These are phyloP conservation scores for Odontomyia ornata DNA, from an alignment of 2,888 invertebrate genomes.

Conservation along the genomic window DNA sequence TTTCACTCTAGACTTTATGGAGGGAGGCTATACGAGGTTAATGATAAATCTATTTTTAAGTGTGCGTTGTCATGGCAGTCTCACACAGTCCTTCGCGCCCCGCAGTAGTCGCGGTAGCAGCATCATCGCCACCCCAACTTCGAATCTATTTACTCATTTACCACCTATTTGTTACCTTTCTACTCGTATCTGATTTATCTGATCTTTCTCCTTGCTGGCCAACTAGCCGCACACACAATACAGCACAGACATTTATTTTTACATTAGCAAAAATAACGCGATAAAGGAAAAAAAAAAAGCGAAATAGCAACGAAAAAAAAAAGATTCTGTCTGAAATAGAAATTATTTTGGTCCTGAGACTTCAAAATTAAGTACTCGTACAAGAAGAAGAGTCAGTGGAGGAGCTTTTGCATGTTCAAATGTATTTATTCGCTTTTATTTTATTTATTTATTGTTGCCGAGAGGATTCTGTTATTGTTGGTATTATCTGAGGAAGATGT, in stretches of 20 bases:
- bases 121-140: neutral
- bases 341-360: conserved; percentile 2
- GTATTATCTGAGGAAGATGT: too few species aligned
- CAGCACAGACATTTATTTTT: conserved; percentile 1
- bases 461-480: too few species aligned
- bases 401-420: too few species aligned
- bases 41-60: conserved; percentile 22
- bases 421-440: too few species aligned
- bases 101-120: neutral
- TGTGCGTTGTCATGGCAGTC: conserved; percentile 9
- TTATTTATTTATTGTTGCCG: too few species aligned
- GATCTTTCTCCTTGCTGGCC: neutral
- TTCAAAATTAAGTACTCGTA: neutral
- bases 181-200: neutral
- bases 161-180: too few species aligned
- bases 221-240: neutral
- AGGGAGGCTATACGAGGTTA: neutral
- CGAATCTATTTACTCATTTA: neutral
- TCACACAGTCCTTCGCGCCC: neutral
- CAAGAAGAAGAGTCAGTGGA: too few species aligned
- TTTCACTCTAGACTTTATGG: too few species aligned
- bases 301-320: neutral
- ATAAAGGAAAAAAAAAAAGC: too few species aligned
- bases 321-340: neutral
- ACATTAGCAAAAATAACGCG: neutral